A percentile compares a stretch with the other conserved stretches of the same genome.
Conservation (phyloP, 1,140 invertebrate species). For the Reticulitermes speratus region DNA sequence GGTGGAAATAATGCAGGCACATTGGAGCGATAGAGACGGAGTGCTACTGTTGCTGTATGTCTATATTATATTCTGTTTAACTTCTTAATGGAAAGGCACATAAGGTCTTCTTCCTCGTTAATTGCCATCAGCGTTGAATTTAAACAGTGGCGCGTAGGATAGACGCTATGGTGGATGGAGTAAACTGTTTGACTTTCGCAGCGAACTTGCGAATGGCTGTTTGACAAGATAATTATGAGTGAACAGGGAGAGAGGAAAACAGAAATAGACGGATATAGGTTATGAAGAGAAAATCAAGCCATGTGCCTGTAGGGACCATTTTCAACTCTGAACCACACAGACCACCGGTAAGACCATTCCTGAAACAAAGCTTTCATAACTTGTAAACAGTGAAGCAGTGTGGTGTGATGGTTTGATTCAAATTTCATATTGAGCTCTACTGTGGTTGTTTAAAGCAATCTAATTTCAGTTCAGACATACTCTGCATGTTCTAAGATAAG, state of each 20-base stretch:
- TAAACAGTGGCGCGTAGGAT: neutral
- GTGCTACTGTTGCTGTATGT: neutral
- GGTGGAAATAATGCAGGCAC: neutral
- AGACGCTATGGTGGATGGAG: neutral
- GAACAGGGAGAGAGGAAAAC: neutral
- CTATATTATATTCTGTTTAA: slow-evolving; percentile 22
- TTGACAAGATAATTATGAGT: slow-evolving; percentile 26
- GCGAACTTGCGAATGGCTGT: slow-evolving; percentile 24
- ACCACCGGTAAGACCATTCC: neutral
- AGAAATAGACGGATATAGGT: neutral
- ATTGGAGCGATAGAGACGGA: neutral
- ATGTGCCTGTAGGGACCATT: neutral
- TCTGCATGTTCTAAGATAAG: too few species aligned
- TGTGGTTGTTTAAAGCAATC: too few species aligned
- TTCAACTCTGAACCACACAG: neutral
- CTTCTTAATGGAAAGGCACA: slow-evolving; percentile 23
- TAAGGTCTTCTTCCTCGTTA: neutral
- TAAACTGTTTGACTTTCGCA: slow-evolving; percentile 25
- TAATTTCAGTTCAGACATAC: too few species aligned
- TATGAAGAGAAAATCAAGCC: neutral
- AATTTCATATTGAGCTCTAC: too few species aligned
- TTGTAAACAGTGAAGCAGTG: too few species aligned
- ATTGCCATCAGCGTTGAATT: slow-evolving; percentile 29
- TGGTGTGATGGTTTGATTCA: too few species aligned
- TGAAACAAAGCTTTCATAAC: neutral